These are phyloP conservation scores for Coregonus suidteri DNA, from an alignment of 2,797 vertebrate species.

Conservation along the genomic window DNA sequence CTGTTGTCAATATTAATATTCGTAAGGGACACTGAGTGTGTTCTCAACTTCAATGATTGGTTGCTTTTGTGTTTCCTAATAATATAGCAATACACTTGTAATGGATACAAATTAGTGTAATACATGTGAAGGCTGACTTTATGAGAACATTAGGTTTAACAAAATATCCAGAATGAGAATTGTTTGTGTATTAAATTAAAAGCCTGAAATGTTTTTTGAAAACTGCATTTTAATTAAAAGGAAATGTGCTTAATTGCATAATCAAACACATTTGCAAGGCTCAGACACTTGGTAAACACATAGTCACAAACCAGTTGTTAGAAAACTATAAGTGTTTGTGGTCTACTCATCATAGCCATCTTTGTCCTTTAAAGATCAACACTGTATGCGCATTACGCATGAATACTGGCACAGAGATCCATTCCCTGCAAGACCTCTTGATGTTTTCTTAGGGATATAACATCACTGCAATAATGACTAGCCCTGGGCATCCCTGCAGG, in stretches of 20 bases:
- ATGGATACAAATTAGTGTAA: not conserved
- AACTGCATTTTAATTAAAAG: no score
- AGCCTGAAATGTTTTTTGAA: no score
- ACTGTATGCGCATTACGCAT: not conserved
- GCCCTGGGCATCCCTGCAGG: not conserved
- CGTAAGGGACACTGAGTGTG: not conserved
- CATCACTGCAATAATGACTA: not conserved
- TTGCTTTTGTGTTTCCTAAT: not conserved
- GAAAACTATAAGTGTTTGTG: not conserved
- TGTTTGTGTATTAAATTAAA: not conserved
- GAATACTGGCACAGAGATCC: not conserved
- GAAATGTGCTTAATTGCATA: no score
- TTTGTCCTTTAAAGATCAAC: not conserved
- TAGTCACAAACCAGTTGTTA: no score
- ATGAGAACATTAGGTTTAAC: not conserved
- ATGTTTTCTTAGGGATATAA: not conserved
- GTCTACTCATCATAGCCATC: not conserved
- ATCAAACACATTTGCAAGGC: no score
- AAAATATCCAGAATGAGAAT: not conserved
- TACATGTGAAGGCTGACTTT: not conserved
- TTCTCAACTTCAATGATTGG: not conserved
- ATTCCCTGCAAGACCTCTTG: not conserved
- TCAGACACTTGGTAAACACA: no score
- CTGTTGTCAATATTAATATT: slow-evolving; percentile 18
- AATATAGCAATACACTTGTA: not conserved